Evolutionary conservation across 2,888 invertebrate species (phyloP), one percentile per base, ranked within the genome.

Genomic region (Halocaridina rubra): DNA sequence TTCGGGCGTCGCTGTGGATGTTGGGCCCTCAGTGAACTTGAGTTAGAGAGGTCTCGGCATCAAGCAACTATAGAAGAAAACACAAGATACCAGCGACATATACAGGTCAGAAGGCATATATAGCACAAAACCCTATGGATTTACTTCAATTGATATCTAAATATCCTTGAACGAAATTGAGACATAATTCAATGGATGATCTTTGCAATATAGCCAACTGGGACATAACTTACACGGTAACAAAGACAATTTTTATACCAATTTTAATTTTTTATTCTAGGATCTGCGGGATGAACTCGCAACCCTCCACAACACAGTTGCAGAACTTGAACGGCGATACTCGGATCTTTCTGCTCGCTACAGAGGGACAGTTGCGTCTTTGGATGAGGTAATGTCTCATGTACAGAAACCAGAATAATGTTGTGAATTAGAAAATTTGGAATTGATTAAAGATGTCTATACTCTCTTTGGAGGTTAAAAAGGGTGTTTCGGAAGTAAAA

Each of bases 1-100:
- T 85, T 39, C 59, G 87, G 87, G 22, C 69, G 85, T 22, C 80
- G 87, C n/a, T 88, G 87, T 30, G 87, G 87, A 53, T 88, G 87
- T 57, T 82, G 87, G 85, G 82, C 87, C 2, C 30, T 88, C 30
- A 84, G 80, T 59, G 88, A 88, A 59, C 76, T 88, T 27, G 88
- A 88, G 32, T 27, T 82, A n/a, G 88, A 88, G 72, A 39, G 87
- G n/a, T 29, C 84, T 8, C 39, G 88, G 24, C 88, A 88, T 57
- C 85, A 85, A 57, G 59, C 77, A 7, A 86, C 87, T 1, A 64
- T 88, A 16, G 86, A 88, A 32, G 86, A 88, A 69, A 88, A 88
- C 61, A 64, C 80, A 5, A 71, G 88, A 19, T 86, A 80, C 53
- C 78, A 82, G 69, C 76, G 71, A 10, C 80, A 86, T 72, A 80